A percentile compares a stretch with the other conserved stretches of the same genome.
phyloP scores from a whole-genome alignment of 2,113 vertebrate species.

The Periophthalmus modestus region DNA sequence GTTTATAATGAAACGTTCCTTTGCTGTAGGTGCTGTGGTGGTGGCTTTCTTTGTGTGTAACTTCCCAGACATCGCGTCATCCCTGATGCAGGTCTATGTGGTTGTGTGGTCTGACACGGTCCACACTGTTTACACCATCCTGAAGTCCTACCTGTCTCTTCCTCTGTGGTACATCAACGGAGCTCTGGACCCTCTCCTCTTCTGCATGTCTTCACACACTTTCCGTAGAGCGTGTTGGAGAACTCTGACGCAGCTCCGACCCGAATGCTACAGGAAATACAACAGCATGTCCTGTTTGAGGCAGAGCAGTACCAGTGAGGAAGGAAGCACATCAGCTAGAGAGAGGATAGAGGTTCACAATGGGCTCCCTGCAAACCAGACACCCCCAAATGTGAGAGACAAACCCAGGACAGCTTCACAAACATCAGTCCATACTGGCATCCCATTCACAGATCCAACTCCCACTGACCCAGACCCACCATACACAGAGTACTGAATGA shows the following conservation, averaged over 20 bases:
- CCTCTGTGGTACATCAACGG: conserved; percentile 81
- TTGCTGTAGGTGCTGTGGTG: conserved; percentile 72
- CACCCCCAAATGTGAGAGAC: background rate
- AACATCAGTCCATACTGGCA: background rate
- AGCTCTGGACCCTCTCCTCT: conserved; percentile 78
- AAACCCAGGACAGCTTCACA: background rate
- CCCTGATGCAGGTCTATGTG: conserved; percentile 79
- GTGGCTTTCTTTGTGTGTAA: conserved; percentile 79
- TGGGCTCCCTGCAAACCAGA: background rate
- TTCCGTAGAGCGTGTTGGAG: conserved; percentile 77
- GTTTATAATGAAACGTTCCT: background rate
- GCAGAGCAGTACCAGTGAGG: conserved; percentile 25
- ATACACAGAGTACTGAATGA: background rate
- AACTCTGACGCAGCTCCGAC: conserved; percentile 58
- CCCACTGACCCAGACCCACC: background rate
- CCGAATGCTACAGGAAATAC: conserved; percentile 32
- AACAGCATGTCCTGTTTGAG: conserved; percentile 18
- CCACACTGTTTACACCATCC: conserved; percentile 69
- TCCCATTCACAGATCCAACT: background rate
- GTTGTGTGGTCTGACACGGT: conserved; percentile 72
- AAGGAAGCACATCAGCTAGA: conserved; percentile 14
- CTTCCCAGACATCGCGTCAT: conserved; percentile 79
- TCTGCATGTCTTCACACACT: conserved; percentile 78
- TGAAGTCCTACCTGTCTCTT: conserved; percentile 78
- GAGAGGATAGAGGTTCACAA: conserved; percentile 19